phyloP scores from a whole-genome alignment of 2,113 vertebrate species.

The Megaptera novaeangliae region DNA sequence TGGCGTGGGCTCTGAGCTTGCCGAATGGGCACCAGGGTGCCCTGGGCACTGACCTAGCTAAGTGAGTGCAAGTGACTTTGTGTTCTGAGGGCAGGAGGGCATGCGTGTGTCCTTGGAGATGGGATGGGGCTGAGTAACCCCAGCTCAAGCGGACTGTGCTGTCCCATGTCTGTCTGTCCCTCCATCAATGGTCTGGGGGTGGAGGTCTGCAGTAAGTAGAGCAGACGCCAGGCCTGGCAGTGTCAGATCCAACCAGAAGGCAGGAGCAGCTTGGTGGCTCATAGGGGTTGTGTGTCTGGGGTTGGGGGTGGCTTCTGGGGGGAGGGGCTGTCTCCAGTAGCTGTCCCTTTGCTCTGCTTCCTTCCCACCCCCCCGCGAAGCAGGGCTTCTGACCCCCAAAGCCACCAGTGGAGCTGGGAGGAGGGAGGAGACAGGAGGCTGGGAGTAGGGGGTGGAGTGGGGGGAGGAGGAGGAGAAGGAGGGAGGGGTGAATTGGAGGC shows the following conservation, averaged over 20 bases:
- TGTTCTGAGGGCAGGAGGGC: neutral
- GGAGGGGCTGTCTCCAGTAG: neutral
- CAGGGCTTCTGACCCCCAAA: slow-evolving; percentile 31
- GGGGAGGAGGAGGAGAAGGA: slow-evolving; percentile 26
- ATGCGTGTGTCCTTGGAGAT: neutral
- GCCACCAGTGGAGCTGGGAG: slow-evolving; percentile 26
- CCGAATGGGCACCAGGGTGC: neutral
- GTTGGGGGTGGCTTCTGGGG: rapidly evolving
- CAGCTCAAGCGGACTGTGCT: too few species aligned
- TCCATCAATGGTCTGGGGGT: neutral
- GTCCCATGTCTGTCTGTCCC: neutral
- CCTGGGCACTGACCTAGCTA: neutral
- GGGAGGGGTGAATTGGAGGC: slow-evolving; percentile 45
- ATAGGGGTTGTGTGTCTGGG: neutral
- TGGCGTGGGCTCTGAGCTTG: neutral
- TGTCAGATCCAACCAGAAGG: neutral
- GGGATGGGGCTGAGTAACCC: neutral
- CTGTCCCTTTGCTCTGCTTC: neutral
- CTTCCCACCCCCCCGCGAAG: slow-evolving; percentile 11
- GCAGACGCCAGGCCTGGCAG: neutral
- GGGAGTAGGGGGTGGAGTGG: slow-evolving; percentile 48
- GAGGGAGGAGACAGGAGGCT: slow-evolving; percentile 54
- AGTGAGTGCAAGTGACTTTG: neutral
- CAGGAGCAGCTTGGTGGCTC: neutral
- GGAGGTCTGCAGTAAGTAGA: neutral